phyloP scores from a whole-genome alignment of 2,888 invertebrate species.

The Cataglyphis rosenhaueri region DNA sequence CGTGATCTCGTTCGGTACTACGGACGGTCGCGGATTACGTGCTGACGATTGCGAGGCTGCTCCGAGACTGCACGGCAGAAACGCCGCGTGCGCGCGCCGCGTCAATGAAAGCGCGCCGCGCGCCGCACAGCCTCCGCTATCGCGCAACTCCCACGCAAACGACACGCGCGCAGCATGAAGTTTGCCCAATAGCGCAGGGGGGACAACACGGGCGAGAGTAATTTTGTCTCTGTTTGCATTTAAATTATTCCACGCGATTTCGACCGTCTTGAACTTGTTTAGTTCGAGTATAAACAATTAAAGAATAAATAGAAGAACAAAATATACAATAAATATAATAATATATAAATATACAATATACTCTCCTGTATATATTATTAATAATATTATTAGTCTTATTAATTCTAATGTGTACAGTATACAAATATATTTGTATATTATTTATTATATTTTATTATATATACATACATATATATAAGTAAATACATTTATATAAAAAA shows the following conservation, averaged over 20 bases:
- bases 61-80: slow-evolving; percentile 56
- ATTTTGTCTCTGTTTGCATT: neutral
- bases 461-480: too few species aligned
- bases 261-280: neutral
- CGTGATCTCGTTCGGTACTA: neutral
- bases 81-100: slow-evolving; percentile 46
- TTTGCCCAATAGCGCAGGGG: slow-evolving; percentile 12
- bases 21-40: neutral
- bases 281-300: neutral
- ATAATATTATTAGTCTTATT: too few species aligned
- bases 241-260: neutral
- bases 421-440: too few species aligned
- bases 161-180: slow-evolving; percentile 17
- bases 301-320: neutral
- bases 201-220: neutral
- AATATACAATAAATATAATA: neutral
- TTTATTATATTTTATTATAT: too few species aligned
- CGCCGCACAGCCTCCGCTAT: slow-evolving; percentile 55
- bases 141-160: slow-evolving; percentile 59
- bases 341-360: neutral
- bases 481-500: too few species aligned
- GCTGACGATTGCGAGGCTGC: slow-evolving; percentile 29
- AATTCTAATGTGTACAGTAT: neutral
- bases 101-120: slow-evolving; percentile 70
- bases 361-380: too few species aligned